phyloP scores from a whole-genome alignment of 37 sponge, comb jelly and placozoan species.

The Diacarnus erythraeanus region DNA sequence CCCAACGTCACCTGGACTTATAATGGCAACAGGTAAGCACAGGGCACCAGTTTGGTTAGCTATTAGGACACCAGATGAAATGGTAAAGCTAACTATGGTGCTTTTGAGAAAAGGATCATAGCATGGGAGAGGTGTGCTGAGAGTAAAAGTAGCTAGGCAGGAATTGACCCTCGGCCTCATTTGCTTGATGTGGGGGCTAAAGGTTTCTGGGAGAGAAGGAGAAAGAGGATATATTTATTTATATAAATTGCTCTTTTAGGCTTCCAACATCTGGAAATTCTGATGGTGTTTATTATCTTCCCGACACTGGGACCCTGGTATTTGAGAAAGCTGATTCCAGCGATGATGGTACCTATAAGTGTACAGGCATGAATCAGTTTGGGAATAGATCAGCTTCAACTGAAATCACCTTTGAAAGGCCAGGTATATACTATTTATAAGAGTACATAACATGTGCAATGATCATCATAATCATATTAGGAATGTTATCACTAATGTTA shows the following conservation, averaged over 20 bases:
- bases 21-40: neutral
- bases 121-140: no score
- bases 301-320: slow-evolving; percentile 7
- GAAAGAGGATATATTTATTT: no score
- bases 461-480: no score
- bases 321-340: neutral
- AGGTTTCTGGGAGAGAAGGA: no score
- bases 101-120: no score
- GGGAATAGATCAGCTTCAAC: slow-evolving; percentile 1
- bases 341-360: neutral
- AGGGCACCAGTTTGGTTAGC: neutral
- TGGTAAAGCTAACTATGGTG: no score
- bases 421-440: neutral
- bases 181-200: no score
- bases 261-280: neutral
- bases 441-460: neutral
- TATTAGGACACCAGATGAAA: no score
- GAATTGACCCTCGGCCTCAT: no score
- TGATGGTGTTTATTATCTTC: slow-evolving; percentile 2
- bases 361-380: slow-evolving; percentile 1
- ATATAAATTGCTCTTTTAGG: neutral
- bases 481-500: neutral
- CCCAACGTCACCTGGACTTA: slow-evolving; percentile 3
- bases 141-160: no score
- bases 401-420: neutral